Evolutionary conservation across 2,113 vertebrate genomes (phyloP).

Genomic region (Miniopterus natalensis): DNA sequence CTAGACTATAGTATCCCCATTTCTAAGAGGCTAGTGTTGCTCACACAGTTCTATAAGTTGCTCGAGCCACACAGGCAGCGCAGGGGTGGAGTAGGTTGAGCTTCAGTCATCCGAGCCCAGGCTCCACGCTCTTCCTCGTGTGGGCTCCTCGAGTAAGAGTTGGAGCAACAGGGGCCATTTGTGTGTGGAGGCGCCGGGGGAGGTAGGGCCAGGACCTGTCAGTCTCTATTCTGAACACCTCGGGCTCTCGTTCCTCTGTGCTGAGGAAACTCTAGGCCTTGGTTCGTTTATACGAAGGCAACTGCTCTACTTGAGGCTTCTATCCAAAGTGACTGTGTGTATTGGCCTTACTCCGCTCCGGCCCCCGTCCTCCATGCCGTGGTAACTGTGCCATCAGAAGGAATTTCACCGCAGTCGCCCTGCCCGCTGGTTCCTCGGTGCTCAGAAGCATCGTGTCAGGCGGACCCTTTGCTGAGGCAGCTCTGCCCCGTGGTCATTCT

Average conservation of each 20-base stretch:
- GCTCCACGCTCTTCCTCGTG: accelerated
- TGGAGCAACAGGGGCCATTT: not conserved
- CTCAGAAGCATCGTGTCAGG: slow-evolving; percentile 34
- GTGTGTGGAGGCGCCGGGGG: accelerated
- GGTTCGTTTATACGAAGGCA: not conserved
- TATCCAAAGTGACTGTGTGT: not conserved
- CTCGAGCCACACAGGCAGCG: not conserved
- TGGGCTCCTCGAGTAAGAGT: not conserved
- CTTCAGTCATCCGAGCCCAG: not conserved
- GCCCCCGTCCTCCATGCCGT: not conserved
- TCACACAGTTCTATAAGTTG: not conserved
- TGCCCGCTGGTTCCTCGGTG: not conserved
- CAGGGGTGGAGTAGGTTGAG: not conserved
- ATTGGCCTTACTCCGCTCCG: not conserved
- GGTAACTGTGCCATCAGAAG: not conserved
- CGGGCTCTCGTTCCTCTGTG: not conserved
- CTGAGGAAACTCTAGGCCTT: not conserved
- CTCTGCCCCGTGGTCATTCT: slow-evolving; percentile 40
- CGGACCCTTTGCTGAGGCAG: slow-evolving; percentile 52
- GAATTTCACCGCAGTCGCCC: not conserved
- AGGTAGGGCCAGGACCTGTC: accelerated
- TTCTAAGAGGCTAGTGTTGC: not conserved
- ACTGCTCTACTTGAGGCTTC: not conserved
- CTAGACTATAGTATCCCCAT: not conserved
- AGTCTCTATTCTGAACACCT: not conserved